Conservation (phyloP, 1,140 invertebrate species). For the Trichonephila inaurata region DNA sequence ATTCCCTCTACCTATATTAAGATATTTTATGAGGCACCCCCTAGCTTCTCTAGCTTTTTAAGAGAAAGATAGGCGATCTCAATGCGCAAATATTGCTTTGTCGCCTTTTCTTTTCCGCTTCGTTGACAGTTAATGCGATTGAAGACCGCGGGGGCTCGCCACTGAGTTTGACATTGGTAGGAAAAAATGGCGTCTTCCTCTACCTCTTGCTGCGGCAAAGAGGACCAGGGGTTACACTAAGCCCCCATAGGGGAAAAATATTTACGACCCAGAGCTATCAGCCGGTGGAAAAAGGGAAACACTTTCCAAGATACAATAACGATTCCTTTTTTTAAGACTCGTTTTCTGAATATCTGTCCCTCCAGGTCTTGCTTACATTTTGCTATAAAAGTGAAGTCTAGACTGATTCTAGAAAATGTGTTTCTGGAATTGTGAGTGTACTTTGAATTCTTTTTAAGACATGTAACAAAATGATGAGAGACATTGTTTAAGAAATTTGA, state of each 20-base stretch:
- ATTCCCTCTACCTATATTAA: constrained; percentile 29
- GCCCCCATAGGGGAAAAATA: constrained; percentile 17
- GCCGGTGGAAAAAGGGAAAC: not conserved
- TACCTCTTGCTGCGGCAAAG: constrained; percentile 25
- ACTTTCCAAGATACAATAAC: constrained; percentile 39
- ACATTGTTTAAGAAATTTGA: no score
- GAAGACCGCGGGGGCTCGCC: constrained; percentile 38
- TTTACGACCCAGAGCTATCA: constrained; percentile 52
- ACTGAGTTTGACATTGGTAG: constrained; percentile 58
- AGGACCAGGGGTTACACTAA: constrained; percentile 26
- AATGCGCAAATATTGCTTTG: constrained; percentile 33
- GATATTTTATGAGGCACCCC: constrained; percentile 56
- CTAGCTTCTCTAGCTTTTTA: constrained; percentile 1
- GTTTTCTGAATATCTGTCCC: not conserved
- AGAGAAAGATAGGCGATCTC: constrained; percentile 8
- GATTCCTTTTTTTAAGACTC: not conserved
- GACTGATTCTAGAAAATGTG: no score
- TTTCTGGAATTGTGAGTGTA: no score
- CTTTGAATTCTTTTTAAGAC: no score
- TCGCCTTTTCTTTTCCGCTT: constrained; percentile 46
- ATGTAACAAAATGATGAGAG: no score
- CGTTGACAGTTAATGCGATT: constrained; percentile 56
- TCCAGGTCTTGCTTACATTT: not conserved
- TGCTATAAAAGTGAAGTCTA: no score
- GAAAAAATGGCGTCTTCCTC: constrained; percentile 35